Evolutionary conservation across 2,797 vertebrate genomes (phyloP), one percentile per base, ranked within the genome.

Genomic region (Sciurus carolinensis): DNA sequence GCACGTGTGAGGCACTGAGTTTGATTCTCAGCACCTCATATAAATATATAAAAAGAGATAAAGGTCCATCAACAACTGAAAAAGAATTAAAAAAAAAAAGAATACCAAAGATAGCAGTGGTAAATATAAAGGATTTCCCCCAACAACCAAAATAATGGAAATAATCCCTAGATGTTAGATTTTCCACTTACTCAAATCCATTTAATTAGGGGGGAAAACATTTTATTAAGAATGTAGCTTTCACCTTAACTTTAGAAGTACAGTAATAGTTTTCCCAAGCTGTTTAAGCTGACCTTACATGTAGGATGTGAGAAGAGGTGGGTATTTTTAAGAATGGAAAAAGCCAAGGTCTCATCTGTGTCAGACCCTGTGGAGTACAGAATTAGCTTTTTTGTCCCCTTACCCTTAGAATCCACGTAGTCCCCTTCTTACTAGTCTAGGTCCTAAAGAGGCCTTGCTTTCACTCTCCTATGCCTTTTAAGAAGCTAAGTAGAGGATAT

Each of bases 161-260:
- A 81, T 18, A 80, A 71, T 92, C 44, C 59, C 75, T 97, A 97
- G 95, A 96, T 94, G 96, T 97, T 97, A 91, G 95, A 50, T 75
- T 94, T 93, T 95, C 69, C 3, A 36, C 83, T 94, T 97, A 79
- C 44, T 93, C 71, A 96, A 95, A 92, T 83, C 94, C 95, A 97
- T 73, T 86, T 96, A 90, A 97, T 97, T 92, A 39, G 86, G 86
- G 73, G 36, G 54, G 0, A 2, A n/a, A 24, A 20, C 62, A 79
- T 66, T 85, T 89, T 87, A 75, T 95, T 90, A 84, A 95, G 85
- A 87, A 81, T 0, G 28, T 97, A 98, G 96, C 83, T 7, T 0
- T 75, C 96, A 97, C 96, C 84, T 97, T 97, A 97, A 91, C 52
- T 72, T 79, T 96, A 98, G 97, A 97, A 98, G 93, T 97, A 98